Conservation (phyloP, 1,140 invertebrate genomes). For the Drosophila triauraria region DNA sequence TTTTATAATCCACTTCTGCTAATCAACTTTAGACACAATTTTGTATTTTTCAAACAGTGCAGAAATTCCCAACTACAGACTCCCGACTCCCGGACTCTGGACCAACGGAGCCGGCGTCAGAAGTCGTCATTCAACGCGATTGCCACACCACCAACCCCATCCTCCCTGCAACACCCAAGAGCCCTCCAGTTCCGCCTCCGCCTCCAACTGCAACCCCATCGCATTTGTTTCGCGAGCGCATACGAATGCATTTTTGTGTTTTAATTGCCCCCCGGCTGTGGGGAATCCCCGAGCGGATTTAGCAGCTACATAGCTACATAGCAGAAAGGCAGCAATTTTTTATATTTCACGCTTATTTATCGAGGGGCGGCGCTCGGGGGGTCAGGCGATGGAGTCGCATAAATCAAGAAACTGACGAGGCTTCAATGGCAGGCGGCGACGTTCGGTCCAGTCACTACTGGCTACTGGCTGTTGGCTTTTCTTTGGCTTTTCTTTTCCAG, state of each 20-base stretch:
- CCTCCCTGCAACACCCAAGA: too few relatives aligned
- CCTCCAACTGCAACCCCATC: slow-evolving; percentile 17
- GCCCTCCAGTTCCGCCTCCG: neutral
- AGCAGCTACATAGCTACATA: slow-evolving; percentile 6
- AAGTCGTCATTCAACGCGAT: slow-evolving; percentile 52
- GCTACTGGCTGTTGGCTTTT: slow-evolving; percentile 23
- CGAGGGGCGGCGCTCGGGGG: slow-evolving; percentile 2
- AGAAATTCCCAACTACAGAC: slow-evolving; percentile 7
- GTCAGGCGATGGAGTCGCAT: slow-evolving; percentile 38
- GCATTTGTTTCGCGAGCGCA: slow-evolving; percentile 66
- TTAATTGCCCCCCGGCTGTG: slow-evolving; percentile 48
- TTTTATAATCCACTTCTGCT: too few relatives aligned
- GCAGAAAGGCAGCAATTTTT: slow-evolving; percentile 4
- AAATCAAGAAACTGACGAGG: slow-evolving; percentile 74
- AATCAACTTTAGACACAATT: neutral
- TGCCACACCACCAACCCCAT: neutral
- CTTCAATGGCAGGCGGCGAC: slow-evolving; percentile 67
- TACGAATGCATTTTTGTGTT: slow-evolving; percentile 58
- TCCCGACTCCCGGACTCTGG: neutral
- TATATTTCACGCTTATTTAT: slow-evolving; percentile 56
- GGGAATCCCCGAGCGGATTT: slow-evolving; percentile 26
- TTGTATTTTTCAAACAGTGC: slow-evolving; percentile 9
- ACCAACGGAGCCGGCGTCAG: slow-evolving; percentile 23
- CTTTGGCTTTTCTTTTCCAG: slow-evolving; percentile 14
- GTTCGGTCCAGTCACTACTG: slow-evolving; percentile 32